Base-by-base conservation (phyloP, 2,888 invertebrate species). In the Euplagia quadripunctaria region DNA sequence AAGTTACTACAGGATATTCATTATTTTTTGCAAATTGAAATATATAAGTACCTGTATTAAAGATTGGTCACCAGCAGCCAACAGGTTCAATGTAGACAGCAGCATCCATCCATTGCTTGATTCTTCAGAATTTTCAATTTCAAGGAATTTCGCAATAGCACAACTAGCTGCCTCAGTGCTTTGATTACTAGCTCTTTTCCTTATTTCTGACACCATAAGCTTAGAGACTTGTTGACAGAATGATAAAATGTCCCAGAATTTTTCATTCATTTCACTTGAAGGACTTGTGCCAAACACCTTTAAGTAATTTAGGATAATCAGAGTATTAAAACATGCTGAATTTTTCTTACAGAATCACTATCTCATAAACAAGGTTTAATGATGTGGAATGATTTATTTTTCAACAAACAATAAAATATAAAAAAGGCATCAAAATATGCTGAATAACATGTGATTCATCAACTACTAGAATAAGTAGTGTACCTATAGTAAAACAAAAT, bases 91-190 rank as follows among this genome's bases (percentile, higher is more conserved):
- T 14, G 99, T 98, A 17, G 98, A 98, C 64, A 99, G 94, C 78
- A 99, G 93, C 98, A 99, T 99, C 99, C 99, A 99, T 7, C 99
- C 99, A 93, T 99, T 99, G 87, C 99, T 99, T 0, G 98, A 98
- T 90, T 99, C 99, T 91, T 99, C 98, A 63, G 98, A 98, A 87
- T 98, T 98, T 92, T 99, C 99, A 86, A 99, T 99, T 96, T 99
- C 99, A 72, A 99, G 96, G 94, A 99, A 99, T 92, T 98, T 98
- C 12, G 99, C 99, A 87, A 99, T 99, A 31, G 99, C 99, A 96
- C 98, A 98, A 87, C 99, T 99, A 55, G 99, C 99, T 72, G 98
- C 98, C 92, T 99, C 99, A 61, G 98, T 98, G 87, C 98, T 99
- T 93, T 99, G 99, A 94, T 99, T 99, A 74, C 99, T 99, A 17